These are phyloP conservation scores for Drosophila neocordata DNA, from an alignment of 1,140 invertebrate genomes.

Conservation along the genomic window DNA sequence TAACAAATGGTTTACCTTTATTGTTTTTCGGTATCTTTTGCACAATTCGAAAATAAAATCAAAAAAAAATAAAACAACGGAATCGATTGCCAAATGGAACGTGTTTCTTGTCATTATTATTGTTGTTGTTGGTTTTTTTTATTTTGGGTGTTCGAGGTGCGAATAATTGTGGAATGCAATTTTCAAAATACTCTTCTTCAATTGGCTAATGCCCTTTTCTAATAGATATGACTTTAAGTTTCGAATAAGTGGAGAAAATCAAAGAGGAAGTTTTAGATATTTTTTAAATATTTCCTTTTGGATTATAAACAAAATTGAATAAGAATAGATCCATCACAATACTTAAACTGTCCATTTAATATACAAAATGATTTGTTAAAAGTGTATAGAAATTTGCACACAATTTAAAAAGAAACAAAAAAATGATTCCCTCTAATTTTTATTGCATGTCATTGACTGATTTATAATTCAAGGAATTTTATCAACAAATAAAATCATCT, in stretches of 20 bases:
- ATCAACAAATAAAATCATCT: slow-evolving; percentile 22
- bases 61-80: no score
- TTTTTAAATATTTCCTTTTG: no score
- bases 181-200: background rate
- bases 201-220: no score
- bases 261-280: no score
- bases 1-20: slow-evolving; percentile 48
- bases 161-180: slow-evolving; percentile 15
- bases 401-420: no score
- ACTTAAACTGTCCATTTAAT: no score
- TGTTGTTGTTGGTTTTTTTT: background rate
- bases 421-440: no score
- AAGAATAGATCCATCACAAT: no score
- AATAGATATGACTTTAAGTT: no score
- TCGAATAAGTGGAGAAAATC: no score
- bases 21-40: slow-evolving; percentile 24
- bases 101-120: slow-evolving; percentile 26
- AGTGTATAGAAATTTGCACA: background rate
- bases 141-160: background rate
- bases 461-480: slow-evolving; percentile 33
- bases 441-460: slow-evolving; percentile 45
- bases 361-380: no score
- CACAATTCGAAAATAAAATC: slow-evolving; percentile 8
- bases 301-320: no score
- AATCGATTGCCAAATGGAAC: slow-evolving; percentile 47